Evolutionary conservation across 1,140 invertebrate species (phyloP), one percentile per base, ranked within the genome.

Genomic region (Cyclina sinensis): DNA sequence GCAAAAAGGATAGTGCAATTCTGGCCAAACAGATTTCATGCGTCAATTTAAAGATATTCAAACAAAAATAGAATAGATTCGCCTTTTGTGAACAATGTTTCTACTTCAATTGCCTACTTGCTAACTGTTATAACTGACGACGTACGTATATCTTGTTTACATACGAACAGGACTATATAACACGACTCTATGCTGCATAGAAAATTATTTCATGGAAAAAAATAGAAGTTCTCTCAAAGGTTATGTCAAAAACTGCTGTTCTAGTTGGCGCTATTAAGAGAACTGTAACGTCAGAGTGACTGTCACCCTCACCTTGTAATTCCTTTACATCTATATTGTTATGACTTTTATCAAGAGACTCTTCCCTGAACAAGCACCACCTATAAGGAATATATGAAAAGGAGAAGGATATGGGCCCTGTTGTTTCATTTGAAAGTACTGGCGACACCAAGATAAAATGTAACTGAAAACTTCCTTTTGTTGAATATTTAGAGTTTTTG

Each of bases 271-370:
- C 78, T 11, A 48, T n/a, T 18, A 80, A 24, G 12, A 80, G 78
- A 54, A 80, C 78, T 46, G 78, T 80, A 30, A 35, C 24, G 32
- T 80, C 78, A 51, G 32, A 24, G 12, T 24, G 78, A 12, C 18
- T 27, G 48, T 80, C 48, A 16, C 48, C 78, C 30, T 80, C 78
- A 27, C n/a, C n/a, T 80, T 11, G n/a, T 27, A 80, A 46, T 35
- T 80, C 11, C 27, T 27, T 54, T n/a, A 80, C 78, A 27, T 39
- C 78, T 24, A 80, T 80, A 30, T 48, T 80, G 48, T 80, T 16
- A 80, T 54, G 24, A 46, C 78, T 80, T 57, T 80, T 54, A 80
- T 80, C n/a, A 80, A 30, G 21, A 80, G n/a, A 80, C 32, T 43
- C 32, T 51, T 80, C 32, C 43, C 78, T 27, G 78, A 51, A 32